Conservation (phyloP, 2,797 vertebrate species). For the Lepilemur septentrionalis region DNA sequence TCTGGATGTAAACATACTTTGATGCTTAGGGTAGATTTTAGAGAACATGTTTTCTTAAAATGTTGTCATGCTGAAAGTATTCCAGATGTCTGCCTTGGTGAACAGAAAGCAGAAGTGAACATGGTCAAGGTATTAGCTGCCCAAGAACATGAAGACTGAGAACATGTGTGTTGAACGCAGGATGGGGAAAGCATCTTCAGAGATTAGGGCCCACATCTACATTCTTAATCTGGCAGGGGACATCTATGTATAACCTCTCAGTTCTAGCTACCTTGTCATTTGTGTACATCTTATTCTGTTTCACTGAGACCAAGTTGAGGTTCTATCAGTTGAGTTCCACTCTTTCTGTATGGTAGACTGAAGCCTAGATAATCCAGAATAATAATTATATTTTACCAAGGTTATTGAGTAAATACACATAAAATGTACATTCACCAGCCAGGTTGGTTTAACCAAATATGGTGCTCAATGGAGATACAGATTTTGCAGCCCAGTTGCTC, state of each 20-base stretch:
- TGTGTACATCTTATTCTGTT: neutral
- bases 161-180: rapidly evolving
- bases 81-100: neutral
- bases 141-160: no score
- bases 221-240: neutral
- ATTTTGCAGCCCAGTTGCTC: neutral
- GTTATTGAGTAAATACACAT: neutral
- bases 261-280: neutral
- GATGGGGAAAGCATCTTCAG: rapidly evolving
- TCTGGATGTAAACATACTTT: constrained; percentile 49
- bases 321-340: neutral
- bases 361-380: neutral
- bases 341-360: neutral
- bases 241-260: neutral
- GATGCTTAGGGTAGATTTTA: constrained; percentile 48
- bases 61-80: constrained; percentile 33
- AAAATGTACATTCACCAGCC: neutral
- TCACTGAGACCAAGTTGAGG: neutral
- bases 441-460: neutral
- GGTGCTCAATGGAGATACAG: neutral
- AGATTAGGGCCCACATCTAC: rapidly evolving
- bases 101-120: constrained; percentile 12
- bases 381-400: neutral
- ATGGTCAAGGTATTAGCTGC: neutral
- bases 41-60: constrained; percentile 72